Conservation (phyloP, 2,888 invertebrate genomes). For the Drosophila tanythrix region DNA sequence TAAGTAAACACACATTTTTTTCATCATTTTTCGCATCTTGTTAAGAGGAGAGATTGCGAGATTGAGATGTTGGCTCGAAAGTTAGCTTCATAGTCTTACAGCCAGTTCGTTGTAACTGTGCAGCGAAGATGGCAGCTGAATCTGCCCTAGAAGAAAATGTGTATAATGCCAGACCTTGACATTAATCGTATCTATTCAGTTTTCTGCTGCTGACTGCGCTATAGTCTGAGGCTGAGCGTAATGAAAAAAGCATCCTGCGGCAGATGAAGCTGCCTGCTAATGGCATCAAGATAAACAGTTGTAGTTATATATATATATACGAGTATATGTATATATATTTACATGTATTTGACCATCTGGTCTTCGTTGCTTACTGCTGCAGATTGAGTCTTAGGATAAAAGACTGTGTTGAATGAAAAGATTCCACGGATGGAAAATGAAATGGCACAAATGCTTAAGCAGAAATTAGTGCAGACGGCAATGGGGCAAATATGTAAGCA, state of each 20-base stretch:
- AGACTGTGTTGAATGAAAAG: background rate
- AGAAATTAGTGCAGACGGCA: conserved; percentile 6
- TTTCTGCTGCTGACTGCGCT: background rate
- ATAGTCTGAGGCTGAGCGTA: background rate
- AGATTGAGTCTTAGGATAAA: background rate
- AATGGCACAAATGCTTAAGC: conserved; percentile 14
- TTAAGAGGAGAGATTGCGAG: too few species aligned
- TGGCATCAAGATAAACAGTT: background rate
- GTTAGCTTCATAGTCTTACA: background rate
- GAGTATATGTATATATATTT: background rate
- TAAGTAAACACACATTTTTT: background rate
- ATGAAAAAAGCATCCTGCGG: background rate
- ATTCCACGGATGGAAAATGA: conserved; percentile 28
- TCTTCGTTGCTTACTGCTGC: background rate
- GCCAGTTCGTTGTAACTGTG: background rate
- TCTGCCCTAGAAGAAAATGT: background rate
- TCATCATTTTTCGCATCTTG: too few species aligned
- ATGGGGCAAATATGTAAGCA: conserved; percentile 15
- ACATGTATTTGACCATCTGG: background rate
- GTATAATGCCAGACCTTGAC: background rate
- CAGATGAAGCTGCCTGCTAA: background rate
- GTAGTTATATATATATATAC: background rate
- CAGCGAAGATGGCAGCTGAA: background rate
- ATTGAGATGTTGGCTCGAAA: background rate
- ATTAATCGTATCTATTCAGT: background rate